Evolutionary conservation across 23 tunicate genomes (phyloP), one percentile per base, ranked within the genome.

Genomic region (Halocynthia aurantium): DNA sequence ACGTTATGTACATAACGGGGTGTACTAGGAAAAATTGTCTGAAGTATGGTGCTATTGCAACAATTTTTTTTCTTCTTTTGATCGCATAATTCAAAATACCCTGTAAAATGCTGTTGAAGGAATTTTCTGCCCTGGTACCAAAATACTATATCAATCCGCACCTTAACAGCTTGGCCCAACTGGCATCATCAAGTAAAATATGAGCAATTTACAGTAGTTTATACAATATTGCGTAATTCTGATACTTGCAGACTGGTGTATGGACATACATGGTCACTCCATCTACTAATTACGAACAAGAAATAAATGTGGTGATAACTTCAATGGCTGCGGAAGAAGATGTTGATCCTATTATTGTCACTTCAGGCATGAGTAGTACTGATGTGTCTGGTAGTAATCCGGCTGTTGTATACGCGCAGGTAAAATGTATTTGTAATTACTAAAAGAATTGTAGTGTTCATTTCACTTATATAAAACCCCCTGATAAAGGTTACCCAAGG

Each of bases 401-500:
- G 10, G 31, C 82, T 31, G 90, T 80, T 18, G 81, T 85, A 8
- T 80, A 85, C 56, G 90, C 90, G 0, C 73, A 73, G 70, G 90
- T 84, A 79, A 31, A 31, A 31, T 31, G 4, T 31, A 0, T 31
- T 31, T 4, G 2, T 31, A 31, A 31, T 31, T 19, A 1, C 44
- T 31, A 31, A 31, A 31, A 31, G 1, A 31, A 31, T 31, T 31
- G 4, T 31, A 31, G 44, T 31, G 2, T 31, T 31, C 44, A 31
- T 31, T 31, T 4, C 44, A 31, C 44, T 31, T 31, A 31, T 31
- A 31, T 31, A 31, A 31, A 31, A 0, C 44, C 44, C 6, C 22
- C 0, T 72, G 63, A 20, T 65, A 50, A 71, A 85, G 90, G 90
- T 85, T n/a, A 53, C 84, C 49, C 73, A 52, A 57, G 90, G 85